Evolutionary conservation across 2,113 vertebrate genomes (phyloP).

Genomic region (Setophaga coronata): DNA sequence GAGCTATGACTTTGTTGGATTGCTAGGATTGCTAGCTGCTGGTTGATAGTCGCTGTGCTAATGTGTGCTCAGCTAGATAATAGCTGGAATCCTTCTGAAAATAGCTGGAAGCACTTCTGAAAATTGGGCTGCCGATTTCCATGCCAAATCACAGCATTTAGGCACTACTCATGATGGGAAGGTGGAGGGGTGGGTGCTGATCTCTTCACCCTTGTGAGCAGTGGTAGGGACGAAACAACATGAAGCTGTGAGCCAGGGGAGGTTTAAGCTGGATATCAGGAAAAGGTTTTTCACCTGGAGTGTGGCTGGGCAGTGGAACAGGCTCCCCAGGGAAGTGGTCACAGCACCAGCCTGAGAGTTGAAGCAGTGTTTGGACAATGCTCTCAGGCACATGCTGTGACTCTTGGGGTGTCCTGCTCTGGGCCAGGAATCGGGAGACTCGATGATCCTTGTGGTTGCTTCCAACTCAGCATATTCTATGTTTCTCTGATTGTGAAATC

Average conservation of each 20-base stretch:
- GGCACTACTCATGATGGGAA: background rate
- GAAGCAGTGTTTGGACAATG: background rate
- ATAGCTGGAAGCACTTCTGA: background rate
- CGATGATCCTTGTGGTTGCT: rapidly evolving
- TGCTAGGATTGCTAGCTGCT: background rate
- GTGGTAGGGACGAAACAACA: rapidly evolving
- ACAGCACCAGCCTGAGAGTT: background rate
- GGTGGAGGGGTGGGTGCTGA: background rate
- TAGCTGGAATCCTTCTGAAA: background rate
- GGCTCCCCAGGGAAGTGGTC: background rate
- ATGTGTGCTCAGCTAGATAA: rapidly evolving
- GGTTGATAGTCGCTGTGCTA: background rate
- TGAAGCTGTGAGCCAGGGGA: background rate
- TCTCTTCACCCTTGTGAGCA: background rate
- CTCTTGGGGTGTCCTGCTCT: rapidly evolving
- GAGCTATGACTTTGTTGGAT: background rate
- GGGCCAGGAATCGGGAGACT: background rate
- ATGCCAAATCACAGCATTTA: background rate
- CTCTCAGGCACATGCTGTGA: background rate
- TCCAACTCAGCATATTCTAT: background rate
- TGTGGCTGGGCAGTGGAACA: rapidly evolving
- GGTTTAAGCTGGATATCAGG: background rate
- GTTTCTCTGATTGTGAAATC: background rate
- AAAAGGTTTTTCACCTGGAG: background rate
- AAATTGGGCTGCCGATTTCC: background rate